A percentile compares a stretch with the other conserved stretches of the same genome.
Conservation (phyloP, 2,113 vertebrate genomes). For the Gallinago jamesoni region DNA sequence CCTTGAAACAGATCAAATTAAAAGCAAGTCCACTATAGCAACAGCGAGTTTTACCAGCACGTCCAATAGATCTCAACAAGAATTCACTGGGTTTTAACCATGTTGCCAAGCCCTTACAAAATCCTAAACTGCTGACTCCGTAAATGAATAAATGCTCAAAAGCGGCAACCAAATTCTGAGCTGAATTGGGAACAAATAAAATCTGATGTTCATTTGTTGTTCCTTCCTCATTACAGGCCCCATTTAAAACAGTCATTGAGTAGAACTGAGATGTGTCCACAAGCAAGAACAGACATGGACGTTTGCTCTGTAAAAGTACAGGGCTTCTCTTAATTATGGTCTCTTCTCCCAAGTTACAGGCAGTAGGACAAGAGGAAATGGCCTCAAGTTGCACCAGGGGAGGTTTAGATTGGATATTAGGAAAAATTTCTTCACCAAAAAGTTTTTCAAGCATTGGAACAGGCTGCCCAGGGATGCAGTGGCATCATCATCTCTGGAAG, state of each 20-base stretch:
- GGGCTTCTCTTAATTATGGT: background rate
- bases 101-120: background rate
- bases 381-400: background rate
- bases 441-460: background rate
- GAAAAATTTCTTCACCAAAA: background rate
- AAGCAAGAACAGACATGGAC: fast-evolving
- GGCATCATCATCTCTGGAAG: background rate
- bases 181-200: background rate
- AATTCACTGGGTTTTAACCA: constrained; percentile 29
- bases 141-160: background rate
- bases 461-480: background rate
- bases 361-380: background rate
- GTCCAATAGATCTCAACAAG: constrained; percentile 14
- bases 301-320: fast-evolving
- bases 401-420: background rate
- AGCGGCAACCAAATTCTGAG: background rate
- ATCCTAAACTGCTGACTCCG: background rate
- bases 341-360: background rate
- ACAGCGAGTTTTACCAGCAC: background rate
- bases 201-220: background rate
- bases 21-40: constrained; percentile 17
- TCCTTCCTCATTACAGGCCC: background rate
- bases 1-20: constrained; percentile 49
- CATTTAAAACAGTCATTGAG: background rate
- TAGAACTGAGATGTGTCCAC: background rate